Percentiles rank a stretch among this genome's conserved stretches.
phyloP scores from a whole-genome alignment of 2,113 vertebrate genomes.

The Glaucomys volans region DNA sequence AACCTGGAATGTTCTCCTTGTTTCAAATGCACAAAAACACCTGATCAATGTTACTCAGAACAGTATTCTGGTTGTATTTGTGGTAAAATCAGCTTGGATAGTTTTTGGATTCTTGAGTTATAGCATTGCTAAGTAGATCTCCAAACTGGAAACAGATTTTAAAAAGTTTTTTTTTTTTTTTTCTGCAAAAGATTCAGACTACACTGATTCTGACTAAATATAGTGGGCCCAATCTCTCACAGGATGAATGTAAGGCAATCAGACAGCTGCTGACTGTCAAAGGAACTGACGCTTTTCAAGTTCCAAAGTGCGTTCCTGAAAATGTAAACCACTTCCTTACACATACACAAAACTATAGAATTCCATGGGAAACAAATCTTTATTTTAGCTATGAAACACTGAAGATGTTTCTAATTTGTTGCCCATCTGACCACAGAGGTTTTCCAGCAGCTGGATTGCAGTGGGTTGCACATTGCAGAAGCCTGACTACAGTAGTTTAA shows the following conservation, averaged over 20 bases:
- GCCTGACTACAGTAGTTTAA: neutral
- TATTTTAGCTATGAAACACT: constrained; percentile 56
- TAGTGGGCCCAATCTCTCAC: constrained; percentile 56
- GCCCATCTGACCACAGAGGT: constrained; percentile 48
- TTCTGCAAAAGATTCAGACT: neutral
- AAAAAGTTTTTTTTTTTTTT: neutral
- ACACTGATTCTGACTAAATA: constrained; percentile 67
- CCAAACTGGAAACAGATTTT: constrained; percentile 58
- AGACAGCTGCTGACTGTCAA: constrained; percentile 76
- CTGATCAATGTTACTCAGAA: neutral
- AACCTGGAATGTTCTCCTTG: neutral
- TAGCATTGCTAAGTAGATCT: constrained; percentile 21
- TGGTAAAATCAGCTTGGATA: neutral
- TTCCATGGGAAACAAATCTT: constrained; percentile 47
- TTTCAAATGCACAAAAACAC: neutral
- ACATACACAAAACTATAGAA: neutral
- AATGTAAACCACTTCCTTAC: constrained; percentile 64
- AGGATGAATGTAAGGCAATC: constrained; percentile 69
- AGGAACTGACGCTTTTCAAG: constrained; percentile 37
- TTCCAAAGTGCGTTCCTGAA: constrained; percentile 57
- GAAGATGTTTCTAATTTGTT: constrained; percentile 68
- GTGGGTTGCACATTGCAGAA: constrained; percentile 19
- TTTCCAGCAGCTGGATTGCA: constrained; percentile 58
- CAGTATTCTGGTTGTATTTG: constrained; percentile 32
- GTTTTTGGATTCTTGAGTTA: constrained; percentile 35